These are phyloP conservation scores for Cyrtonyx montezumae DNA, from an alignment of 2,113 vertebrate species.

Conservation along the genomic window DNA sequence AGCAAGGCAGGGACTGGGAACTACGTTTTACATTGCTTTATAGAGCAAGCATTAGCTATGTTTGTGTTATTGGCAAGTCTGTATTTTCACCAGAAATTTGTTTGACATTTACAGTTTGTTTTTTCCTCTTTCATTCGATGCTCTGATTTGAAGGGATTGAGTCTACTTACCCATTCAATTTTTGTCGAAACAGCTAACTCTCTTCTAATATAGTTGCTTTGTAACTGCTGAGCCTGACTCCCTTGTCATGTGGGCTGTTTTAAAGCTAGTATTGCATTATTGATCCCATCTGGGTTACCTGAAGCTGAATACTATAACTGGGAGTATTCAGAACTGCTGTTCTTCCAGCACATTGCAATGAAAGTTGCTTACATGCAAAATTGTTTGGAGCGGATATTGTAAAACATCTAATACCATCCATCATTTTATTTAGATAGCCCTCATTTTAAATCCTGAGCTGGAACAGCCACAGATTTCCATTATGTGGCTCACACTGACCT, in stretches of 20 bases:
- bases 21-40: not conserved
- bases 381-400: not conserved
- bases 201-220: constrained; percentile 52
- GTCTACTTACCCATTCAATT: constrained; percentile 46
- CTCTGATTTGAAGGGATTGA: not conserved
- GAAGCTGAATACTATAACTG: not conserved
- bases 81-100: not conserved
- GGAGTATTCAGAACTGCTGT: constrained; percentile 4
- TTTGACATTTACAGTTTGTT: constrained; percentile 26
- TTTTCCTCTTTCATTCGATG: not conserved
- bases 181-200: constrained; percentile 63
- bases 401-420: not conserved
- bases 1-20: not conserved
- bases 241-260: constrained; percentile 39
- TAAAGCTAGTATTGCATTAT: not conserved
- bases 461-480: constrained; percentile 8
- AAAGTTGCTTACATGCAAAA: not conserved
- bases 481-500: not conserved
- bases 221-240: constrained; percentile 26
- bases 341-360: not conserved
- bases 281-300: constrained; percentile 11
- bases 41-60: not conserved
- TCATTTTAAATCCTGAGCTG: not conserved
- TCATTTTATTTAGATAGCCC: not conserved
- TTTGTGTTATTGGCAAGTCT: not conserved